These are phyloP conservation scores for Volucella inflata DNA, from an alignment of 2,888 invertebrate genomes.

Conservation along the genomic window DNA sequence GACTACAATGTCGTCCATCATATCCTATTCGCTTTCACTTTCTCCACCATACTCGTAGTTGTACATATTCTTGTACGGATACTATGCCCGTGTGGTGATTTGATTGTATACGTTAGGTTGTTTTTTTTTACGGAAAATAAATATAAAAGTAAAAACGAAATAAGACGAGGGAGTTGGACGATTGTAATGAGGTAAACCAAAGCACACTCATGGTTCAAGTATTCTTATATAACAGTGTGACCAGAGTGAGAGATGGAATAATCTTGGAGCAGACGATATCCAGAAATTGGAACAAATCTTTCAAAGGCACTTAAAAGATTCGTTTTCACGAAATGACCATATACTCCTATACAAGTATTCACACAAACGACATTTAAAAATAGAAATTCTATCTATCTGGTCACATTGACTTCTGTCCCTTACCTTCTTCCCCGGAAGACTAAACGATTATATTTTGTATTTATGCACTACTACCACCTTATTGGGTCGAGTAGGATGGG, in stretches of 20 bases:
- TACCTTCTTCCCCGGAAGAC: constrained; percentile 31
- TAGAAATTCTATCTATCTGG: too few relatives aligned
- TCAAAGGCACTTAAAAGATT: too few relatives aligned
- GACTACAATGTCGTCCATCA: constrained; percentile 59
- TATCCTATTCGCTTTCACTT: constrained; percentile 60
- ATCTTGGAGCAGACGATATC: too few relatives aligned
- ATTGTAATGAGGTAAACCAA: not conserved
- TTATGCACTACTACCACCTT: constrained; percentile 45
- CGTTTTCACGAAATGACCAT: too few relatives aligned
- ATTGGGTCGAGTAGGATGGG: not conserved
- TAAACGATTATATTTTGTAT: constrained; percentile 56
- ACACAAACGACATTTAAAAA: too few relatives aligned
- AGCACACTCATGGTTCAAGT: too few relatives aligned
- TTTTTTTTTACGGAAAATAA: constrained; percentile 49
- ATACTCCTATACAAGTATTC: too few relatives aligned
- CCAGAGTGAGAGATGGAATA: too few relatives aligned
- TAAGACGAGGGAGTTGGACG: constrained; percentile 48
- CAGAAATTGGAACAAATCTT: too few relatives aligned
- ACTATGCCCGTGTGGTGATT: constrained; percentile 52
- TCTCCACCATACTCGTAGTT: constrained; percentile 2
- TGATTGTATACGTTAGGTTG: constrained; percentile 57
- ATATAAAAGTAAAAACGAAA: constrained; percentile 34
- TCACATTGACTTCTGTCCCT: constrained; percentile 14
- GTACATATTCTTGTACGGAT: not conserved
- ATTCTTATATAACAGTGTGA: too few relatives aligned